Base-by-base conservation (phyloP, 2,888 invertebrate species). In the Ormyrus labotus region DNA sequence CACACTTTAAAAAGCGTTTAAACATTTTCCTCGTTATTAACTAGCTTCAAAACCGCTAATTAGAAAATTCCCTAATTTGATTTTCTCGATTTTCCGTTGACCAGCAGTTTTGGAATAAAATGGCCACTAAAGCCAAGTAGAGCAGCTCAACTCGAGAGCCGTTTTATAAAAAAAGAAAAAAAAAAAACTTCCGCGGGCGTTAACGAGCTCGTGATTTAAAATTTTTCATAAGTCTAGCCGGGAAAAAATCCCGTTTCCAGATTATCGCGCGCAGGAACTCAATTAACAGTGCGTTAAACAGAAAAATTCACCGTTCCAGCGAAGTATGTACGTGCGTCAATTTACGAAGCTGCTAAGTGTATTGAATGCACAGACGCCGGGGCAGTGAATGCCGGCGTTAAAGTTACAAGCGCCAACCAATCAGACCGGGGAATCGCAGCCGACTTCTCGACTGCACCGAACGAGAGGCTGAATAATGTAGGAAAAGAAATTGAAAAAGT, bases 201-300 rank as follows among this genome's bases (percentile, higher is more conserved):
- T 57, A 47, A 58, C 8, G n/a, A 63, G 55, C 64, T 10, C 47
- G 13, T 55, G 47, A 63, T 73, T 55, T 55, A 7, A 55, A 63
- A 64, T 47, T 55, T 55, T 64, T 61, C 50, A 50, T 48, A 50
- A 5, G n/a, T 10, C 34, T 34, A 2, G 55, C 34, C 45, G 6
- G 4, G 11, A 9, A 74, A 74, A 67, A 67, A 8, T 67, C 65
- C 57, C 70, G 70, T 70, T 68, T 55, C 48, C n/a, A 34, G 64
- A 72, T 55, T 45, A 51, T 72, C 55, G 61, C 7, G 11, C 45
- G 4, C 51, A 53, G 63, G 11, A 65, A 19, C 50, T 53, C 13
- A 61, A 75, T 75, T 68, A 75, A 68, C 68, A 13, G 11, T 48
- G 57, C 48, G 65, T 50, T 74, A 51, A 75, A 47, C 61, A 61